A percentile compares a stretch with the other conserved stretches of the same genome.
Conservation (phyloP, 2,797 vertebrate genomes). For the Hydrocynus forskahlii region DNA sequence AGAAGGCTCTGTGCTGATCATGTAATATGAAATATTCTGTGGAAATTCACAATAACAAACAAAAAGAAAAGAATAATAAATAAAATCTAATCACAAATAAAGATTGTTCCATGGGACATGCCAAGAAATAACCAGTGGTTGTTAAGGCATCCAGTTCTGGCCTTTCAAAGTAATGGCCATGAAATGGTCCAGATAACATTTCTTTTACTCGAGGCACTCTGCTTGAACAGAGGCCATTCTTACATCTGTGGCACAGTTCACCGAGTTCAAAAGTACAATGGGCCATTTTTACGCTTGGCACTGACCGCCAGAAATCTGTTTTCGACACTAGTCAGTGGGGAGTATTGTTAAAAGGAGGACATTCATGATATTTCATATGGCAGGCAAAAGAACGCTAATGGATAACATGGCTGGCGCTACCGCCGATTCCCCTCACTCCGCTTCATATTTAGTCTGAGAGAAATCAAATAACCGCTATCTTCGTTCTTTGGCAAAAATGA, state of each 20-base stretch:
- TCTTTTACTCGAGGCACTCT: conserved; percentile 42
- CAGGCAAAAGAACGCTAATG: conserved; percentile 45
- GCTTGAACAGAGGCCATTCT: conserved; percentile 52
- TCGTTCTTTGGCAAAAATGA: conserved; percentile 42
- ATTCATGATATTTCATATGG: conserved; percentile 54
- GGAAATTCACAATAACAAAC: not conserved
- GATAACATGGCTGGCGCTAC: conserved; percentile 37
- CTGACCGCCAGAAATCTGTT: conserved; percentile 47
- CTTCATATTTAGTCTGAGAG: conserved; percentile 31
- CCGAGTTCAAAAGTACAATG: conserved; percentile 56
- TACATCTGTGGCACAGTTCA: conserved; percentile 54
- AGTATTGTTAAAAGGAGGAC: conserved; percentile 49
- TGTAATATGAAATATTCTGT: not conserved
- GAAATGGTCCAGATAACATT: conserved; percentile 54
- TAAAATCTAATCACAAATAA: not conserved
- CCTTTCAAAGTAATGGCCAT: conserved; percentile 38
- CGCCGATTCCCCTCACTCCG: not conserved
- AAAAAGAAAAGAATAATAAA: not conserved
- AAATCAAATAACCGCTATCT: conserved; percentile 46
- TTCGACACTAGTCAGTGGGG: conserved; percentile 26
- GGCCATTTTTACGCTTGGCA: conserved; percentile 45
- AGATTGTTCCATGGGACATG: not conserved
- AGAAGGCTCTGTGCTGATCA: not conserved
- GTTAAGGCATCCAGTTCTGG: not conserved
- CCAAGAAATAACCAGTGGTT: not conserved